These are phyloP conservation scores for Laterallus jamaicensis DNA, from an alignment of 2,113 vertebrate genomes.

Conservation along the genomic window DNA sequence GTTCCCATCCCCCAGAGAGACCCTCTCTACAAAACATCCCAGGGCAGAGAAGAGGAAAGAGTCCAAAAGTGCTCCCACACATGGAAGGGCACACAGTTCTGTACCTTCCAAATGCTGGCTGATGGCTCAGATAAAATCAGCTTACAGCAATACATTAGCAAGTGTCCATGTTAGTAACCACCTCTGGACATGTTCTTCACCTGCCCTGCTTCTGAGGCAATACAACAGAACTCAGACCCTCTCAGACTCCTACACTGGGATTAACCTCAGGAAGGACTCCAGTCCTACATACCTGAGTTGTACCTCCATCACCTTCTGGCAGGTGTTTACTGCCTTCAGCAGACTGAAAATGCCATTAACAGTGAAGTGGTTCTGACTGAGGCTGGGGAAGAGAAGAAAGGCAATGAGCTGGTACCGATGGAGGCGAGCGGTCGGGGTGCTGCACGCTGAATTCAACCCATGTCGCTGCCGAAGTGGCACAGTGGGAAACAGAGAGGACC, in stretches of 20 bases:
- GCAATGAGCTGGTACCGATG: not conserved
- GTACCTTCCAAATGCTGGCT: too few relatives aligned
- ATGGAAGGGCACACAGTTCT: not conserved
- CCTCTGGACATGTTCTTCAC: not conserved
- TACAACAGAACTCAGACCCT: not conserved
- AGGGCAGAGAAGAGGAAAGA: not conserved
- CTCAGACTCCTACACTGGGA: not conserved
- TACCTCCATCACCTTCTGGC: slow-evolving; percentile 68
- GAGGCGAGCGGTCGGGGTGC: not conserved
- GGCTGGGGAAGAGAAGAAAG: slow-evolving; percentile 63
- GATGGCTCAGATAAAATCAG: not conserved
- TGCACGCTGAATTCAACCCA: not conserved
- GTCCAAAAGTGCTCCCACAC: not conserved
- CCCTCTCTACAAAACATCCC: not conserved
- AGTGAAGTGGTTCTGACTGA: slow-evolving; percentile 80
- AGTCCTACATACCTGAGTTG: slow-evolving; percentile 76
- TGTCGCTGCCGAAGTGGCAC: not conserved
- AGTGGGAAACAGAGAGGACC: not conserved
- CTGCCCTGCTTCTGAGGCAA: not conserved
- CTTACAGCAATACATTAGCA: not conserved
- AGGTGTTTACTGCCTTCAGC: slow-evolving; percentile 59
- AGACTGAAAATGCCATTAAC: slow-evolving; percentile 69
- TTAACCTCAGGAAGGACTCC: not conserved
- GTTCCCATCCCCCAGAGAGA: not conserved
- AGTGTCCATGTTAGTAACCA: not conserved